phyloP scores from a whole-genome alignment of 2,888 invertebrate species.

The Aleiodes alternator region DNA sequence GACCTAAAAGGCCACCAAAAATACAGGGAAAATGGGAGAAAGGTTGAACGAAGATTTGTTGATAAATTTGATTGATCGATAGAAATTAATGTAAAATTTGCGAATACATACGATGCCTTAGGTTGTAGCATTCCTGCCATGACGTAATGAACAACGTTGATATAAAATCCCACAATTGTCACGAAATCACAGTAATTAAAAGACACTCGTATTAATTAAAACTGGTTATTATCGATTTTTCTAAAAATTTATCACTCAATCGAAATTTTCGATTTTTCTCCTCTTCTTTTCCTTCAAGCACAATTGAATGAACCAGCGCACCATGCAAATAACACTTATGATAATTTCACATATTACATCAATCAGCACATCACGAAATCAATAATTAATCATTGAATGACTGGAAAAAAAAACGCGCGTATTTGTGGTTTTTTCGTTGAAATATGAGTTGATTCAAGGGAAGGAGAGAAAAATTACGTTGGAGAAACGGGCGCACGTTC shows the following conservation, averaged over 20 bases:
- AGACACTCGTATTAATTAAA: not conserved
- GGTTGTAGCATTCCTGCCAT: slow-evolving; percentile 61
- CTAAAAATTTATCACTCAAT: not conserved
- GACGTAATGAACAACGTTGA: slow-evolving; percentile 57
- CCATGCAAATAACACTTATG: slow-evolving; percentile 4
- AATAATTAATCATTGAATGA: too few relatives aligned
- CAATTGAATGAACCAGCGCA: slow-evolving; percentile 33
- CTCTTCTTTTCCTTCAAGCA: not conserved
- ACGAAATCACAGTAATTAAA: not conserved
- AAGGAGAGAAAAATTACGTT: not conserved
- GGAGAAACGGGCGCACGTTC: slow-evolving; percentile 38
- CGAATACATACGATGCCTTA: slow-evolving; percentile 64
- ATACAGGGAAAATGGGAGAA: not conserved
- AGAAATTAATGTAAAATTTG: not conserved
- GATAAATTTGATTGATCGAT: not conserved
- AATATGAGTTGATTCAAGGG: not conserved
- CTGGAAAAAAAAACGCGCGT: not conserved
- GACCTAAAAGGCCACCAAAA: too few relatives aligned
- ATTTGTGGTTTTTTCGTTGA: not conserved
- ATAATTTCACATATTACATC: slow-evolving; percentile 10
- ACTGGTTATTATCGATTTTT: slow-evolving; percentile 23
- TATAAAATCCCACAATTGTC: slow-evolving; percentile 37
- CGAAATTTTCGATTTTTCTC: not conserved
- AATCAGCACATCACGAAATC: not conserved
- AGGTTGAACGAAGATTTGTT: not conserved